Percentiles rank a stretch among this genome's conserved stretches.
phyloP scores from a whole-genome alignment of 2,888 invertebrate genomes.

The Conops quadrifasciatus region DNA sequence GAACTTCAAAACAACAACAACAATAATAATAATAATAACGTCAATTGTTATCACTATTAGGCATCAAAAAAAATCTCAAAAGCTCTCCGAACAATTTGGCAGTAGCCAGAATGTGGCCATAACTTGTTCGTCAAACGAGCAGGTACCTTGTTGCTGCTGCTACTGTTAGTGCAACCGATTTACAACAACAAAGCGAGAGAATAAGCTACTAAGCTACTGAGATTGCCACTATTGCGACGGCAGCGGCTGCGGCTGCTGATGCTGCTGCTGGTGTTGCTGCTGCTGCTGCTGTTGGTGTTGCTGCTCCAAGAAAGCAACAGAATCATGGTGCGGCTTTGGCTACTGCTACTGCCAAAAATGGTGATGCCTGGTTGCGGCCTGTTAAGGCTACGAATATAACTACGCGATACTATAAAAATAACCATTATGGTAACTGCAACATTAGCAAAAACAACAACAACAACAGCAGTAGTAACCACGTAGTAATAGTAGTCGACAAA shows the following conservation, averaged over 20 bases:
- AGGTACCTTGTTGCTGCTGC: neutral
- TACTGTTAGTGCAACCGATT: neutral
- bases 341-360: constrained; percentile 2
- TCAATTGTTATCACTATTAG: too few relatives aligned
- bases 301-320: neutral
- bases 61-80: too few relatives aligned
- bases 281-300: neutral
- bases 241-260: too few relatives aligned
- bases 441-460: neutral
- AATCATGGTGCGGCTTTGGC: neutral
- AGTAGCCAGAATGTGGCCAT: too few relatives aligned
- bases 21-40: too few relatives aligned
- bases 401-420: too few relatives aligned
- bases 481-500: neutral
- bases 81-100: too few relatives aligned
- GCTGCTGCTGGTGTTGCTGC: neutral
- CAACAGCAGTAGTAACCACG: neutral
- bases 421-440: neutral
- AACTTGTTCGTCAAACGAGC: too few relatives aligned
- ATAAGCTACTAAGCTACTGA: neutral
- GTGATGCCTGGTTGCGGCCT: neutral
- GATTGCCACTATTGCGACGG: too few relatives aligned
- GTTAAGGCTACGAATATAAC: neutral
- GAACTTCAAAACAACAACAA: too few relatives aligned
- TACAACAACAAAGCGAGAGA: neutral